phyloP scores from a whole-genome alignment of 2,888 invertebrate genomes.

The Toxonevra muliebris region DNA sequence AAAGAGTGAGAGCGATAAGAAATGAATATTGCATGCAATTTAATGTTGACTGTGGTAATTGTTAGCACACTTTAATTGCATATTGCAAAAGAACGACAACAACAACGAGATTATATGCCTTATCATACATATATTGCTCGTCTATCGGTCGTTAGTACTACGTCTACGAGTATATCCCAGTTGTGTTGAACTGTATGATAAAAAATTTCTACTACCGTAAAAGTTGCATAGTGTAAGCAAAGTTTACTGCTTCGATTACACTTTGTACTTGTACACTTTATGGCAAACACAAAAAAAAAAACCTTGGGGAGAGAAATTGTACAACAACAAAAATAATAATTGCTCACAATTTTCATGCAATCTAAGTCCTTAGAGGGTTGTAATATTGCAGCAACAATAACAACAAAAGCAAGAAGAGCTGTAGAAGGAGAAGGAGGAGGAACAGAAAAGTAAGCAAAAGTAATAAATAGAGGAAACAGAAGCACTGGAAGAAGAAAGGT shows the following conservation, averaged over 20 bases:
- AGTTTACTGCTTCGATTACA: background rate
- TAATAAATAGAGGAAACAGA: background rate
- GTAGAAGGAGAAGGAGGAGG: slow-evolving; percentile 13
- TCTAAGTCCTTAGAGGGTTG: background rate
- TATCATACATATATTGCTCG: too few relatives aligned
- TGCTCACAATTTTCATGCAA: slow-evolving; percentile 22
- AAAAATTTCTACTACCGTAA: too few relatives aligned
- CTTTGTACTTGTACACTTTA: too few relatives aligned
- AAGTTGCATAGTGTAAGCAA: too few relatives aligned
- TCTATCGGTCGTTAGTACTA: too few relatives aligned
- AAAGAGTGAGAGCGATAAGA: too few relatives aligned
- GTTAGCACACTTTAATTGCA: slow-evolving; percentile 1
- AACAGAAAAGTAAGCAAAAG: background rate
- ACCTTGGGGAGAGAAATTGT: background rate
- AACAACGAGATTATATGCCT: background rate
- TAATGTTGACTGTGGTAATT: too few relatives aligned
- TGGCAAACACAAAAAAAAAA: slow-evolving; percentile 18
- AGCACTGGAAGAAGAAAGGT: slow-evolving; percentile 23
- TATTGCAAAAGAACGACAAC: background rate
- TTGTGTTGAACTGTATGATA: too few relatives aligned
- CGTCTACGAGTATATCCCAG: too few relatives aligned
- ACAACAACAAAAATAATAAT: slow-evolving; percentile 23
- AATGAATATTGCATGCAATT: too few relatives aligned
- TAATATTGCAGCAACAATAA: slow-evolving; percentile 8
- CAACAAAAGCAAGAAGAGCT: slow-evolving; percentile 15